These are phyloP conservation scores for Falco peregrinus DNA, from an alignment of 2,797 vertebrate species.

Conservation along the genomic window DNA sequence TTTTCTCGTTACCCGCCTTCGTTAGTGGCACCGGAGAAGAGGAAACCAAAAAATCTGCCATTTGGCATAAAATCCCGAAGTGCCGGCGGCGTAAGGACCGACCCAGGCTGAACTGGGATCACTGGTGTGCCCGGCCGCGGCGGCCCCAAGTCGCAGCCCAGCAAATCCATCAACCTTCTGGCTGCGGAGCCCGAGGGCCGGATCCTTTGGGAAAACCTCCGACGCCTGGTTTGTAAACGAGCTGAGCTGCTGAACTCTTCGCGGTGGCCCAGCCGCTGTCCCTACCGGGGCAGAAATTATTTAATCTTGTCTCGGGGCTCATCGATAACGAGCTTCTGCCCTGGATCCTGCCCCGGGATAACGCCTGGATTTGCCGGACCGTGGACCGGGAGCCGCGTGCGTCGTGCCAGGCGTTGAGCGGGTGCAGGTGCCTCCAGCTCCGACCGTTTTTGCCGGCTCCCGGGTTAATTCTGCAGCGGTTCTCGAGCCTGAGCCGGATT, in stretches of 20 bases:
- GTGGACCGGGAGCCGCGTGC: background rate
- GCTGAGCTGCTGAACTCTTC: background rate
- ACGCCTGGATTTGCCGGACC: background rate
- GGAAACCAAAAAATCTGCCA: background rate
- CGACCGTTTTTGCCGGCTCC: accelerated
- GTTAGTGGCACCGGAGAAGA: background rate
- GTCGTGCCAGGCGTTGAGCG: accelerated
- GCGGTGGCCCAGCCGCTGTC: background rate
- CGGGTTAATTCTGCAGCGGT: background rate
- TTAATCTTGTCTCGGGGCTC: background rate
- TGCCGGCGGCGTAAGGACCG: background rate
- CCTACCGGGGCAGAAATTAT: background rate
- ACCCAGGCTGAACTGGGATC: background rate
- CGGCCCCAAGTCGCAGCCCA: background rate
- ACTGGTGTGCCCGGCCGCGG: background rate
- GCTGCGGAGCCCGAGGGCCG: background rate
- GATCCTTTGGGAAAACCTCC: background rate
- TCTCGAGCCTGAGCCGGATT: background rate
- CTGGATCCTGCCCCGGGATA: background rate
- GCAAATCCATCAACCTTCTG: background rate
- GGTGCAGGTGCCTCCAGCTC: background rate
- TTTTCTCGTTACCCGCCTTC: background rate
- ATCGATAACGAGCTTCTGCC: background rate
- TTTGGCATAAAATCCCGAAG: background rate
- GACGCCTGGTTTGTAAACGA: background rate